phyloP scores from a whole-genome alignment of 2,113 vertebrate genomes.

The Psilopsiagon aurifrons region DNA sequence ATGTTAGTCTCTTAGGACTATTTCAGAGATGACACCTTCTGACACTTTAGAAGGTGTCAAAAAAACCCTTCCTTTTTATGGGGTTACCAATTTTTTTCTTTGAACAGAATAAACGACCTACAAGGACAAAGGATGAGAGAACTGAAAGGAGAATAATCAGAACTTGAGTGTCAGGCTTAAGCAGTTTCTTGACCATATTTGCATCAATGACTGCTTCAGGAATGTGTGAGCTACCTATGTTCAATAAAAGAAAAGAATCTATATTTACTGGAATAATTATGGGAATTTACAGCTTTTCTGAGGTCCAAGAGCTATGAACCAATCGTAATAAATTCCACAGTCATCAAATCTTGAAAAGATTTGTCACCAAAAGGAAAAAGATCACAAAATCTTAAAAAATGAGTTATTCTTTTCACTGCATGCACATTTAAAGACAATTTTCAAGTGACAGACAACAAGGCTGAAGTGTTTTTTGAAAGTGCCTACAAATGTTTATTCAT shows the following conservation, averaged over 20 bases:
- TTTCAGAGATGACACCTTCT: neutral
- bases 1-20: neutral
- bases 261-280: neutral
- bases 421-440: constrained; percentile 19
- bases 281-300: neutral
- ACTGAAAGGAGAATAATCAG: neutral
- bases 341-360: neutral
- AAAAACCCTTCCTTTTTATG: neutral
- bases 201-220: neutral
- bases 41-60: neutral
- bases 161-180: neutral
- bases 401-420: neutral
- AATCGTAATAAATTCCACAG: neutral
- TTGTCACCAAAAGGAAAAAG: neutral
- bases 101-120: neutral
- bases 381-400: neutral
- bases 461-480: constrained; percentile 25
- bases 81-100: neutral
- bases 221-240: neutral
- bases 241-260: neutral
- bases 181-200: neutral
- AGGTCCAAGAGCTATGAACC: neutral
- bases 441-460: constrained; percentile 26
- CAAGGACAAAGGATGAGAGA: neutral
- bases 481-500: constrained; percentile 60